Evolutionary conservation across 1,140 invertebrate genomes (phyloP), one percentile per base, ranked within the genome.

Genomic region (Drosophila melanica): DNA sequence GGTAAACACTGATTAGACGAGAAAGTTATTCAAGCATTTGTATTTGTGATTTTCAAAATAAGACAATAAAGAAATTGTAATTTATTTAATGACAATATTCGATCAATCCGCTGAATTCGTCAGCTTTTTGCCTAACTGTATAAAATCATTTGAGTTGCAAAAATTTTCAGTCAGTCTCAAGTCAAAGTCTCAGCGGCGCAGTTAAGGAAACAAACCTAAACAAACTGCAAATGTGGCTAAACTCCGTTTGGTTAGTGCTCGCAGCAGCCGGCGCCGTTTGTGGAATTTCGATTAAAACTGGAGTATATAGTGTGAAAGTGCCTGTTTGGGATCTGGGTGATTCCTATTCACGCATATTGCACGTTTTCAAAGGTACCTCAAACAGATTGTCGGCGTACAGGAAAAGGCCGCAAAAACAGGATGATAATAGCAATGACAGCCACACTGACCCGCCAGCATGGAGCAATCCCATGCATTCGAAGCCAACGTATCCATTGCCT

Each of bases 11-110:
- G 30, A 33, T 42, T 55, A 39, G 11, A 58, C 18, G 42, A 44
- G 30, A 71, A 51, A 65, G 27, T 50, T 44, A 20, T 33, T 37
- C 53, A 53, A 44, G 27, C 23, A 42, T 42, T 5, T 18, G 14
- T 55, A 4, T 30, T 53, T 69, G 20, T 48, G 50, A 64, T 63
- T 53, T 30, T 39, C 41, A 18, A 63, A 39, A 63, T 54, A 53
- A 69, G 33, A 62, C 23, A 18, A 8, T 37, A 37, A 45, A 60
- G 37, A 45, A 4, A 20, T 51, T 50, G 20, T 45, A 5, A 54
- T 45, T 44, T 11, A 42, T 63, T 63, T 33, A 18, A 18, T 37
- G 14, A 37, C 50, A 16, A 7, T 20, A 20, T 45, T 44, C 4
- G 11, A 3, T 18, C 8, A 20, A 18, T 3, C 9, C 0, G 42